A percentile compares a stretch with the other conserved stretches of the same genome.
These are phyloP conservation scores for Melieria picta DNA, from an alignment of 2,888 invertebrate genomes.

Conservation along the genomic window DNA sequence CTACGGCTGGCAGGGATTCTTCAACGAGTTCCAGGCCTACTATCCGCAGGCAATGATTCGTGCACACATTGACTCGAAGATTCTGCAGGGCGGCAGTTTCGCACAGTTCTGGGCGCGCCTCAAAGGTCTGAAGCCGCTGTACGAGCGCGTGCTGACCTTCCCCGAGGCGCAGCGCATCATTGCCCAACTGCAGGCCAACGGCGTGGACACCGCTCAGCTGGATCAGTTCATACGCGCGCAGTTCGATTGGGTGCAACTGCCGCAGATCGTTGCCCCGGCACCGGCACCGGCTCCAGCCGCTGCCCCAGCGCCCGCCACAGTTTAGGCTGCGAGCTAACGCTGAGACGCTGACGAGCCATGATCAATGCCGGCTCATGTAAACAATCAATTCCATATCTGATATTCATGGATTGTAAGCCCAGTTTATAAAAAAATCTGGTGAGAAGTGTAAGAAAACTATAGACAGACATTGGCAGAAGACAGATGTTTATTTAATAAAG, in stretches of 20 bases:
- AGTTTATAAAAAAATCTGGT: too few species aligned
- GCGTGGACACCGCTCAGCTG: constrained; percentile 51
- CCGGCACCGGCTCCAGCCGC: too few species aligned
- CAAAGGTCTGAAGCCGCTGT: constrained; percentile 48
- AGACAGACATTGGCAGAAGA: too few species aligned
- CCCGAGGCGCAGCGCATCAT: constrained; percentile 49
- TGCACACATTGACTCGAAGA: constrained; percentile 52
- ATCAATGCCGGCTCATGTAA: too few species aligned
- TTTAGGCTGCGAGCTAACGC: too few species aligned
- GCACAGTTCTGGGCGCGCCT: constrained; percentile 53
- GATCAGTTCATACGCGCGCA: constrained; percentile 55
- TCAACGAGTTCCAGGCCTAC: constrained; percentile 54
- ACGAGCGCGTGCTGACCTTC: constrained; percentile 54
- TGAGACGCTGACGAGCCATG: too few species aligned
- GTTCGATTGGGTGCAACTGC: constrained; percentile 50
- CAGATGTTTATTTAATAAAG: too few species aligned
- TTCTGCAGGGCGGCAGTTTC: constrained; percentile 51
- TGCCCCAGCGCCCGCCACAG: too few species aligned
- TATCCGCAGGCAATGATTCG: constrained; percentile 52
- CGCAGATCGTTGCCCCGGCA: too few species aligned
- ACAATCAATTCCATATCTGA: too few species aligned
- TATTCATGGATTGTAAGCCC: too few species aligned
- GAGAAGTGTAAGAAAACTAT: too few species aligned
- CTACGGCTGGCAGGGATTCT: constrained; percentile 59
- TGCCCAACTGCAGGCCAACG: constrained; percentile 49